Evolutionary conservation across 30 jellyfish, hydroid and myxozoan species (phyloP).

Genomic region (Catostylus mosaicus): DNA sequence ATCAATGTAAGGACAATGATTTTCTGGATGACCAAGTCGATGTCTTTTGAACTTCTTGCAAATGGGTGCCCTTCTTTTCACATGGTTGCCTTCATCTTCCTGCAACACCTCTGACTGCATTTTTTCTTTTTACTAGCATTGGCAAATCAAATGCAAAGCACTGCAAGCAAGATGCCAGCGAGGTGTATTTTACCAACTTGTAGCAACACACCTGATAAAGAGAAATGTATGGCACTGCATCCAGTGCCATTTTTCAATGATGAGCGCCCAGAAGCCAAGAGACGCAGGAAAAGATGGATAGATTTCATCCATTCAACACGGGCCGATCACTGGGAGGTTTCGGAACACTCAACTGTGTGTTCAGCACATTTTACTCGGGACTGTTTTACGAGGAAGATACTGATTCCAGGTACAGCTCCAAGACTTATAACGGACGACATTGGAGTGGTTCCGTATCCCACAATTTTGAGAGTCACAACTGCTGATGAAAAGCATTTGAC

Average conservation of each 20-base stretch:
- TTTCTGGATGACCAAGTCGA: no score
- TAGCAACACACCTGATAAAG: slow-evolving; percentile 33
- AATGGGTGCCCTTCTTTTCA: no score
- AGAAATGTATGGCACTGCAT: slow-evolving; percentile 20
- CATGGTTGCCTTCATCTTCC: no score
- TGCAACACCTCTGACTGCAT: no score
- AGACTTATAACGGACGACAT: slow-evolving; percentile 5
- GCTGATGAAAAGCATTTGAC: no score
- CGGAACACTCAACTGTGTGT: background rate
- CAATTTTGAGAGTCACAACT: no score
- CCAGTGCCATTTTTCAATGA: slow-evolving; percentile 19
- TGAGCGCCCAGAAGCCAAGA: slow-evolving; percentile 53
- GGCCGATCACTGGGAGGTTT: slow-evolving; percentile 9
- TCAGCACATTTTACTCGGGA: slow-evolving; percentile 4
- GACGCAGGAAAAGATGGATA: slow-evolving; percentile 40
- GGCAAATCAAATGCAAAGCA: no score
- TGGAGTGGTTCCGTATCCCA: slow-evolving; percentile 15
- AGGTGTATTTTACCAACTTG: slow-evolving; percentile 52
- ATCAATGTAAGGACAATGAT: no score
- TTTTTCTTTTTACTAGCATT: no score
- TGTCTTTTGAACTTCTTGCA: no score
- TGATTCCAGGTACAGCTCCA: slow-evolving; percentile 10
- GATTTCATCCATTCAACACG: slow-evolving; percentile 19
- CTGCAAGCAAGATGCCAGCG: slow-evolving; percentile 38
- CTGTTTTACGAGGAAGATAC: slow-evolving; percentile 6